Percentiles rank a stretch among this genome's conserved stretches.
Evolutionary conservation across 2,113 vertebrate species (phyloP).

Genomic region (Hucho hucho): DNA sequence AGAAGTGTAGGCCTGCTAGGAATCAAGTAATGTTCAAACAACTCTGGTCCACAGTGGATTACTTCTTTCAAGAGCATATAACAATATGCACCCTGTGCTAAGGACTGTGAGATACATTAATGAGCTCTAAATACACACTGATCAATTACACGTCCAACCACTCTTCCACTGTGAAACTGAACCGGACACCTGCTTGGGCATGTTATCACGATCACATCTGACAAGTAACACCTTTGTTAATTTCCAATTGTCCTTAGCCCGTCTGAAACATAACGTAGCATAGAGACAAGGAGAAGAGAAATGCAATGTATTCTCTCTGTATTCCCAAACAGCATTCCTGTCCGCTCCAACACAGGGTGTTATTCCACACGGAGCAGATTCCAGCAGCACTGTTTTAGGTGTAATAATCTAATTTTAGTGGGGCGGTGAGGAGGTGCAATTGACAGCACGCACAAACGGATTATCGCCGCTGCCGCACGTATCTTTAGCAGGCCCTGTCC

Average conservation of each 20-base stretch:
- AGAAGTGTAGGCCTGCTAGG: too few species aligned
- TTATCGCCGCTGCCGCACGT: conserved; percentile 55
- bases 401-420: conserved; percentile 77
- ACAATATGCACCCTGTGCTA: conserved; percentile 31
- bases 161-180: conserved; percentile 31
- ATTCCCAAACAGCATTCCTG: conserved; percentile 60
- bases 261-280: conserved; percentile 58
- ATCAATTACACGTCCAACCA: conserved; percentile 46
- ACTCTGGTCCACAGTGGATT: too few species aligned
- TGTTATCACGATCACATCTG: conserved; percentile 48
- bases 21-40: too few species aligned
- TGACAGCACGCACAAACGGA: conserved; percentile 61
- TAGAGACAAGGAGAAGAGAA: conserved; percentile 31
- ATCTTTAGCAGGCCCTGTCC: conserved; percentile 63
- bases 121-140: conserved; percentile 48
- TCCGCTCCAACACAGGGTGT: conserved; percentile 42
- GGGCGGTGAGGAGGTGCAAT: conserved; percentile 45
- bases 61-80: background rate
- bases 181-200: conserved; percentile 60
- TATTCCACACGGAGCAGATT: conserved; percentile 60
- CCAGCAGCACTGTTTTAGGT: conserved; percentile 63
- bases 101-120: conserved; percentile 16
- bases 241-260: conserved; percentile 67
- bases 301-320: conserved; percentile 41
- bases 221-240: conserved; percentile 67